Conservation (phyloP, 2,888 invertebrate genomes). For the Idaea biselata region DNA sequence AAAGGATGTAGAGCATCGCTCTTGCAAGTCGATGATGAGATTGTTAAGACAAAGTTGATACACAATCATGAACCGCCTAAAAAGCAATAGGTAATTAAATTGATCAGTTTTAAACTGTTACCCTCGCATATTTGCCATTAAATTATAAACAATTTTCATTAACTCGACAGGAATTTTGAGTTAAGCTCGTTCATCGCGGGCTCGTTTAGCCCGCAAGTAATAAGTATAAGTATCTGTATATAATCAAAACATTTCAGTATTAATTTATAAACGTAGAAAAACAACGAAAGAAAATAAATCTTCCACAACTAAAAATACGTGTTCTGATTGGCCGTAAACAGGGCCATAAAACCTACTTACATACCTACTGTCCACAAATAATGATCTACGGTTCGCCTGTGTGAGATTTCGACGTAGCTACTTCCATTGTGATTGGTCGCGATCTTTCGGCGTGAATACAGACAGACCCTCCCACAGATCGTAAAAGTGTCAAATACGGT, state of each 20-base stretch:
- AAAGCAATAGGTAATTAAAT: too few relatives aligned
- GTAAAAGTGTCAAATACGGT: not conserved
- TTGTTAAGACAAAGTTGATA: too few relatives aligned
- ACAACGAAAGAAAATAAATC: not conserved
- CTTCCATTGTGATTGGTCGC: not conserved
- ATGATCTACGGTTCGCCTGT: not conserved
- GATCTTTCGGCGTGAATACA: not conserved
- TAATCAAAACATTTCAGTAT: too few relatives aligned
- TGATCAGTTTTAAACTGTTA: too few relatives aligned
- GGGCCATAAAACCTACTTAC: not conserved
- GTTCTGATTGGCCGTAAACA: not conserved
- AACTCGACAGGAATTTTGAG: too few relatives aligned
- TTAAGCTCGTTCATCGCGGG: too few relatives aligned
- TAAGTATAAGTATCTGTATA: too few relatives aligned
- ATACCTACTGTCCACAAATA: not conserved
- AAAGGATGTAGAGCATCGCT: slow-evolving; percentile 25
- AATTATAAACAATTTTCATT: too few relatives aligned
- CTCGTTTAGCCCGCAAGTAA: too few relatives aligned
- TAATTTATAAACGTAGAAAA: not conserved
- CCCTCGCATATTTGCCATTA: too few relatives aligned
- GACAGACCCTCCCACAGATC: not conserved
- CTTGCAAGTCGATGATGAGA: too few relatives aligned
- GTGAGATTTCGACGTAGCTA: not conserved
- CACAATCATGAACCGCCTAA: too few relatives aligned
- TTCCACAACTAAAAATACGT: not conserved